Conservation (phyloP, 2,113 vertebrate species). For the Pterocles burchelli region DNA sequence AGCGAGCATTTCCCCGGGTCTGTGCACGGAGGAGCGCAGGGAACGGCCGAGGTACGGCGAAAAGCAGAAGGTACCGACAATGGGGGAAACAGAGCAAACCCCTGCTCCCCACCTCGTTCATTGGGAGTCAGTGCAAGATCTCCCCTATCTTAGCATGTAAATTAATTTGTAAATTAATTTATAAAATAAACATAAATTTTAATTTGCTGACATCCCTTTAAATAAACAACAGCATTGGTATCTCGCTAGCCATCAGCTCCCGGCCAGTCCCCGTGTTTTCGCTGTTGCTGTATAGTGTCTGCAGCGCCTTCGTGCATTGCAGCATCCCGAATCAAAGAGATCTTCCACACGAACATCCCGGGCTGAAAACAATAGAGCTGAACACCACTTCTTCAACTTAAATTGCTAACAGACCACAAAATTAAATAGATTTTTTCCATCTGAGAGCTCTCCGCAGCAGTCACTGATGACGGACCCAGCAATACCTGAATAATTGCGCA, state of each 20-base stretch:
- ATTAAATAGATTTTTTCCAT: constrained; percentile 41
- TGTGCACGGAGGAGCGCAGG: neutral
- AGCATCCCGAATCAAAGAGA: neutral
- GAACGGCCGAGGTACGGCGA: accelerated
- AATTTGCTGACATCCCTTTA: neutral
- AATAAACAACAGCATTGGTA: neutral
- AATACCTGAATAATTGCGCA: neutral
- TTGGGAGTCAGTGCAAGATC: neutral
- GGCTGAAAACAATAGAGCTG: constrained; percentile 43
- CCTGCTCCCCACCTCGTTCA: neutral
- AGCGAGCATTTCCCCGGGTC: accelerated
- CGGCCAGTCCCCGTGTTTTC: neutral
- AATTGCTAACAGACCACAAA: constrained; percentile 55
- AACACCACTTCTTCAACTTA: constrained; percentile 10
- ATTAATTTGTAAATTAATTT: neutral
- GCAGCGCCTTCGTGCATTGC: neutral
- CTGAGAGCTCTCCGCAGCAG: neutral
- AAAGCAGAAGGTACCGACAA: neutral
- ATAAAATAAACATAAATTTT: neutral
- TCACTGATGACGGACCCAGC: neutral
- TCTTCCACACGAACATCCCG: constrained; percentile 1
- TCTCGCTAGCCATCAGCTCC: constrained; percentile 2
- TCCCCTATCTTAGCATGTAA: neutral
- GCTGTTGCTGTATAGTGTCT: neutral
- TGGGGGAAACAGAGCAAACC: neutral